Base-by-base conservation (phyloP, 2,113 vertebrate species). In the Paramisgurnus dabryanus region DNA sequence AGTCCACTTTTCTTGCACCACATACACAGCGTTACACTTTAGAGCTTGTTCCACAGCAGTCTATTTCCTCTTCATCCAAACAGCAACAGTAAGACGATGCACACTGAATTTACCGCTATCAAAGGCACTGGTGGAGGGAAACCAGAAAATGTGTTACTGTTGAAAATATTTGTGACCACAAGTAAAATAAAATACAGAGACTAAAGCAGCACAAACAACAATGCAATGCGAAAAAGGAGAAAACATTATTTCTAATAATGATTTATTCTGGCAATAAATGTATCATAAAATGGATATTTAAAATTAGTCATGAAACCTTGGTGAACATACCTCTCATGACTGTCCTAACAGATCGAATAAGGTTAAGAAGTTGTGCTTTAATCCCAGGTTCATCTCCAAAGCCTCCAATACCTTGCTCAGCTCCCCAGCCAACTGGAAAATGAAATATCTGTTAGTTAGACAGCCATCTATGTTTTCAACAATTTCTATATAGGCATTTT, bases 311-410 rank as follows among this genome's bases (percentile, higher is more conserved):
- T 57, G 6, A 5, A 57, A 15, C 53, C 53, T 57, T 57, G 53
- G 53, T 57, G 13, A 4, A 64, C 86, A 89, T 83, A 98, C 98
- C 95, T 95, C 98, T 94, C 97, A 99, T 99, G 74, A 99, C 95
- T 0, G 95, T 98, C 85, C 95, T 92, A 79, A 99, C 91, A 0
- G 98, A 98, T 84, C 96, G 95, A 86, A 99, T 94, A 6, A 99
- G 96, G 78, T 96, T 98, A 74, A 92, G 94, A 55, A 98, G 84
- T 86, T 98, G 97, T 18, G 95, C 95, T 91, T 98, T 99, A 89
- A 99, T 91, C 88, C 97, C 97, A 49, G 97, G 97, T 81, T 98
- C 96, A 80, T 99, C 97, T 86, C 96, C 97, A 75, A 99, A 99
- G 76, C 97, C 98, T 75, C 96, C 95, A 67, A 97, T 95, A 61